Conservation (phyloP, 2,113 vertebrate genomes). For the Oxyruncus cristatus region DNA sequence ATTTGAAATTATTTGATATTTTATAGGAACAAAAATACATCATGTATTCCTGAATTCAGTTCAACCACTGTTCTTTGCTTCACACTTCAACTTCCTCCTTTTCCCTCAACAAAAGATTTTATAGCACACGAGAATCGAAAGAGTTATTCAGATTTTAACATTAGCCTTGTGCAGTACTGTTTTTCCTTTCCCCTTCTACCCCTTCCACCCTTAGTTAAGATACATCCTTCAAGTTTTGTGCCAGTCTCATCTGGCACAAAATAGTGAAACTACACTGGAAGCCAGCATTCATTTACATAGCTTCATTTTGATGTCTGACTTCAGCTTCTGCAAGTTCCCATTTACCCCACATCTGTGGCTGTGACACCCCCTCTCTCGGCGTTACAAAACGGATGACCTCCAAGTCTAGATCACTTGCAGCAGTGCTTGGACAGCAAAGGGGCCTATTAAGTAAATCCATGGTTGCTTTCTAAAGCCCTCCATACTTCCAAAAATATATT, state of each 20-base stretch:
- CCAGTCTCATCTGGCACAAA: not conserved
- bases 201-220: not conserved
- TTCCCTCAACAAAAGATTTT: not conserved
- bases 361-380: not conserved
- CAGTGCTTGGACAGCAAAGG: not conserved
- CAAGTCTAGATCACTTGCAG: not conserved
- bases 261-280: not conserved
- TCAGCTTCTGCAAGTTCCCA: not conserved
- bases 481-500: not conserved
- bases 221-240: not conserved
- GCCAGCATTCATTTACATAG: not conserved
- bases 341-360: not conserved
- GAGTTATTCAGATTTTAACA: not conserved
- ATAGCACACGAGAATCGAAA: not conserved
- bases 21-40: not conserved
- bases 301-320: not conserved
- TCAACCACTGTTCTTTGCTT: not conserved
- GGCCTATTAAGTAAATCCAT: not conserved
- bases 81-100: not conserved
- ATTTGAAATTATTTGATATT: not conserved
- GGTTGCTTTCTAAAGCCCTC: not conserved
- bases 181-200: not conserved
- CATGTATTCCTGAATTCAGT: not conserved
- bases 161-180: not conserved
- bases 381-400: not conserved